phyloP scores from a whole-genome alignment of 2,797 vertebrate species.

The Pseudomugil tenellus region DNA sequence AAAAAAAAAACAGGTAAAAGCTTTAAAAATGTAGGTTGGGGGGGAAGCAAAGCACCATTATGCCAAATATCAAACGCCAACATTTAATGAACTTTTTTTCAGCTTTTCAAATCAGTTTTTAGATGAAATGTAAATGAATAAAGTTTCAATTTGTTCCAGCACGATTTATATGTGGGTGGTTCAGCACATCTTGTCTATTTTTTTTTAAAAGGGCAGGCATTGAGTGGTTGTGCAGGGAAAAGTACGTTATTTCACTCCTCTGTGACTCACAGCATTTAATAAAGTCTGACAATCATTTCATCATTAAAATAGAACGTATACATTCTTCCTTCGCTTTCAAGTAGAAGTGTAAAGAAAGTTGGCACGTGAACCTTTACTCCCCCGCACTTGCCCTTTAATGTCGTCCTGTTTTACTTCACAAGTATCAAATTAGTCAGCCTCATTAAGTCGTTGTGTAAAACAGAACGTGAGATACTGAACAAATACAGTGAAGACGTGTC shows the following conservation, averaged over 20 bases:
- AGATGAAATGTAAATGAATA: constrained; percentile 21
- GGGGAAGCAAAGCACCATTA: constrained; percentile 13
- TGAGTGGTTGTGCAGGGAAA: constrained; percentile 31
- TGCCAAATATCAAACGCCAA: constrained; percentile 15
- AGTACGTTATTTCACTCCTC: constrained; percentile 17
- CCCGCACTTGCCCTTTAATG: constrained; percentile 15
- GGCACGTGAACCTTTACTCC: constrained; percentile 4
- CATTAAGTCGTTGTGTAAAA: constrained; percentile 20
- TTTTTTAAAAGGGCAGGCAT: constrained; percentile 26
- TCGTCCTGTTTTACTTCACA: constrained; percentile 9
- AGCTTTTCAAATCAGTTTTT: constrained; percentile 15
- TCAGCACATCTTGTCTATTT: constrained; percentile 11
- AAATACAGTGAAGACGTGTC: constrained; percentile 10
- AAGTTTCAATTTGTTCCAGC: constrained; percentile 17
- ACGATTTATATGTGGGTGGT: constrained; percentile 1
- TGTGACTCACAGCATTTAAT: constrained; percentile 25
- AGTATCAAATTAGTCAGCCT: constrained; percentile 11
- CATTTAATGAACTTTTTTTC: constrained; percentile 23
- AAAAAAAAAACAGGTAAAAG: constrained; percentile 18
- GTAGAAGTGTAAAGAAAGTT: neutral
- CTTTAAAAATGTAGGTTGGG: constrained; percentile 2
- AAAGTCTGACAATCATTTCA: constrained; percentile 14
- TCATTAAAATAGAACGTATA: neutral
- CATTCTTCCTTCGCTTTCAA: neutral
- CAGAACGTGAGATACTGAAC: constrained; percentile 5